Conservation (phyloP, 2,888 invertebrate genomes). For the Archaeoteleia sp. region DNA sequence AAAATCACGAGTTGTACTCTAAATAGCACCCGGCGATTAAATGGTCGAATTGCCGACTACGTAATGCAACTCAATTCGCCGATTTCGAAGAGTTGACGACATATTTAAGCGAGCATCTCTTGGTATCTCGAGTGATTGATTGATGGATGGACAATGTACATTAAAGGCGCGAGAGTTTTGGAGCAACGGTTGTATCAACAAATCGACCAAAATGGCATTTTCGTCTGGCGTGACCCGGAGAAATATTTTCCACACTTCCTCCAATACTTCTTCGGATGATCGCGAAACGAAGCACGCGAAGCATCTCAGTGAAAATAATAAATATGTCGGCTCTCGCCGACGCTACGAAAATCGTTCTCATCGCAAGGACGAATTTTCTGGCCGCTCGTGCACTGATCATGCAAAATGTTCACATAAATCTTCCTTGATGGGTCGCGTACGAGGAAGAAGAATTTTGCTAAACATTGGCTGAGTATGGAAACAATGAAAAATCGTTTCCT, state of each 20-base stretch:
- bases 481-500: too few relatives aligned
- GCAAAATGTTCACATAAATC: neutral
- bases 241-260: constrained; percentile 18
- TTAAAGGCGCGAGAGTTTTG: too few relatives aligned
- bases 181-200: too few relatives aligned
- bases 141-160: too few relatives aligned
- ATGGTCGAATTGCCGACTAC: constrained; percentile 39
- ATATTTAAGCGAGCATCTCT: too few relatives aligned
- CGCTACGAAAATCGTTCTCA: constrained; percentile 17
- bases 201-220: constrained; percentile 46
- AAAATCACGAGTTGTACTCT: constrained; percentile 34
- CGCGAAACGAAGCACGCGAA: constrained; percentile 50
- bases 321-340: constrained; percentile 35
- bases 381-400: neutral
- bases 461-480: too few relatives aligned
- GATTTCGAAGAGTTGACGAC: too few relatives aligned
- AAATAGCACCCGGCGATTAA: constrained; percentile 52
- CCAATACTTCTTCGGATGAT: constrained; percentile 43
- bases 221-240: constrained; percentile 45
- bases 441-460: neutral
- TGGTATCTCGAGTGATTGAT: too few relatives aligned
- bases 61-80: constrained; percentile 6
- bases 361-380: constrained; percentile 14
- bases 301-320: constrained; percentile 47
- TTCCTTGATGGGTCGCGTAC: neutral